A percentile compares a stretch with the other conserved stretches of the same genome.
phyloP scores from a whole-genome alignment of 2,797 vertebrate genomes.

The Ispidina lecontei region DNA sequence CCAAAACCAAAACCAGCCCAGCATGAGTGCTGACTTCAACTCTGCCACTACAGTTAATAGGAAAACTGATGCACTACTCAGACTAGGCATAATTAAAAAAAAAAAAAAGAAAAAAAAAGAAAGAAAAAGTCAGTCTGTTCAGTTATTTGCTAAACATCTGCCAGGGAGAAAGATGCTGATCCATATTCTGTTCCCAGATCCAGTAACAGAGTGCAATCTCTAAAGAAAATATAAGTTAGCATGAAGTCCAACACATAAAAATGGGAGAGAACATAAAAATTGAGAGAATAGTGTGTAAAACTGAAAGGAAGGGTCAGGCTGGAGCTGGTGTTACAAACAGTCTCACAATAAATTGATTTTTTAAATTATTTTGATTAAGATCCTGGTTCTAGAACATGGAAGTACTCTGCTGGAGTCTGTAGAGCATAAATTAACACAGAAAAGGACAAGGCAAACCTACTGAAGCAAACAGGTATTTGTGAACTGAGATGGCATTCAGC shows the following conservation, averaged over 20 bases:
- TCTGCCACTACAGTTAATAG: conserved; percentile 13
- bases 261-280: neutral
- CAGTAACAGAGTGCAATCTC: neutral
- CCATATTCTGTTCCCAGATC: neutral
- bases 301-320: neutral
- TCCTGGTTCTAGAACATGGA: neutral
- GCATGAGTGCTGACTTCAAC: neutral
- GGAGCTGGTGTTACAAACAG: neutral
- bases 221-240: neutral
- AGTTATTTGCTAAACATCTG: neutral
- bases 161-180: neutral
- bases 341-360: neutral
- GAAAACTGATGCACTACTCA: neutral
- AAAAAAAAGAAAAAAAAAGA: neutral
- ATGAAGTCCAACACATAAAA: neutral
- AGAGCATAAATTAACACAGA: neutral
- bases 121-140: neutral
- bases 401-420: neutral
- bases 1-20: conserved; percentile 6
- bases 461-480: neutral
- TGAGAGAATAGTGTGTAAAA: neutral
- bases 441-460: neutral
- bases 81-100: neutral
- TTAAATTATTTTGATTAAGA: neutral
- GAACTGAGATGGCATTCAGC: neutral